These are phyloP conservation scores for Athripsodes cinereus DNA, from an alignment of 2,888 invertebrate genomes.

Conservation along the genomic window DNA sequence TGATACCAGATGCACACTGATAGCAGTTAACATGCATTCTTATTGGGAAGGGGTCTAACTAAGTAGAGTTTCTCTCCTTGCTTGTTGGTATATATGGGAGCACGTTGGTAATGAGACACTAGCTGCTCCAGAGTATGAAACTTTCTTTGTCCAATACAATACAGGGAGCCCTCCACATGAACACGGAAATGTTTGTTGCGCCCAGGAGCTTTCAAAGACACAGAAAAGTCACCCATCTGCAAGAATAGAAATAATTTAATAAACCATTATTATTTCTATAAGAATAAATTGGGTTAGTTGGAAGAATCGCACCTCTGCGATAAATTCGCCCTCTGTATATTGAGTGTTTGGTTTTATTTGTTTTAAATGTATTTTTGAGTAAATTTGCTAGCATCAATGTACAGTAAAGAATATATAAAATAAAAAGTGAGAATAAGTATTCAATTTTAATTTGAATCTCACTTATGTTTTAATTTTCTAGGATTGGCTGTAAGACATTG, in stretches of 20 bases:
- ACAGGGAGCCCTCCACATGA: slow-evolving; percentile 86
- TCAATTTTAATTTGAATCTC: not conserved
- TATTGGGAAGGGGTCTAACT: slow-evolving; percentile 82
- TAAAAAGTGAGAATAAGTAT: not conserved
- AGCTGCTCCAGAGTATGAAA: slow-evolving; percentile 94
- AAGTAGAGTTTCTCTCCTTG: slow-evolving; percentile 97
- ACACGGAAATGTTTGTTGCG: slow-evolving; percentile 99
- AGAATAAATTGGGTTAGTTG: no score
- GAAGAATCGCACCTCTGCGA: no score
- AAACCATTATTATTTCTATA: not conserved
- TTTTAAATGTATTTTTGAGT: no score
- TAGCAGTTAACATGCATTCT: slow-evolving; percentile 36
- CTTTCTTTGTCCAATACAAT: slow-evolving; percentile 97
- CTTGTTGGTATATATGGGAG: slow-evolving; percentile 97
- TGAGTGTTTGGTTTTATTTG: no score
- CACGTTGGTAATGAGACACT: slow-evolving; percentile 97
- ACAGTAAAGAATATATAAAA: no score
- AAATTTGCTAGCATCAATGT: no score
- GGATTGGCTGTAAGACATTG: no score
- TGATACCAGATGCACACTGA: not conserved
- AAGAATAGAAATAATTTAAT: no score
- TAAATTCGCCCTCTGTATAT: no score
- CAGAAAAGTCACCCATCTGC: slow-evolving; percentile 96
- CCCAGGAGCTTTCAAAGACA: slow-evolving; percentile 94
- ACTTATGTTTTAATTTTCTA: not conserved